Conservation (phyloP, 2,797 vertebrate genomes). For the Pogoniulus pusillus region DNA sequence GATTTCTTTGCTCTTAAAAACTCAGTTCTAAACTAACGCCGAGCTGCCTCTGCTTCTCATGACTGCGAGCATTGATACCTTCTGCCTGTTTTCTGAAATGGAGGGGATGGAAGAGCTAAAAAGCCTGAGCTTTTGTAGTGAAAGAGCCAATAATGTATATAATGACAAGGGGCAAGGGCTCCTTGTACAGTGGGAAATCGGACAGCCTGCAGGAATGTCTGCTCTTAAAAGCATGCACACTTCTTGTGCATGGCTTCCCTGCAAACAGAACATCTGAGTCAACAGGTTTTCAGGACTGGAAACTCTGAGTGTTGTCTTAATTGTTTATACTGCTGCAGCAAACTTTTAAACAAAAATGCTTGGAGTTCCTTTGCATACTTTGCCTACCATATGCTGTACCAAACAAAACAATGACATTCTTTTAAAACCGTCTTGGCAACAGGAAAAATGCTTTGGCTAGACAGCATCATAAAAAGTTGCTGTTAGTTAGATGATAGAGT, state of each 20-base stretch:
- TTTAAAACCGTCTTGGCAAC: constrained; percentile 76
- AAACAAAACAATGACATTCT: constrained; percentile 84
- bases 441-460: constrained; percentile 68
- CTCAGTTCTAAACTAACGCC: constrained; percentile 11
- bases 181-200: constrained; percentile 40
- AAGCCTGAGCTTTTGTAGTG: background rate
- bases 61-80: background rate
- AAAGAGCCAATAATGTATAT: constrained; percentile 1
- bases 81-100: constrained; percentile 29
- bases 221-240: constrained; percentile 68
- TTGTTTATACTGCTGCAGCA: constrained; percentile 81
- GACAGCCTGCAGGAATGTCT: constrained; percentile 62
- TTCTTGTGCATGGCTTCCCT: constrained; percentile 72
- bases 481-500: constrained; percentile 39
- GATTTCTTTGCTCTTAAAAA: constrained; percentile 31
- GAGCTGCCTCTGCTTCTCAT: background rate
- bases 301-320: constrained; percentile 82
- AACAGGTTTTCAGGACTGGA: constrained; percentile 85
- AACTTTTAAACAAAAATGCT: constrained; percentile 84
- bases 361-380: constrained; percentile 80
- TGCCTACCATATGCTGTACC: constrained; percentile 78
- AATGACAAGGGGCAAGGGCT: constrained; percentile 45
- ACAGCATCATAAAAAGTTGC: constrained; percentile 68
- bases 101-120: background rate
- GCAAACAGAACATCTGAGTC: constrained; percentile 82